Percentiles rank a stretch among this genome's conserved stretches.
These are phyloP conservation scores for Conchocele bisecta DNA, from an alignment of 2,888 invertebrate species.

Conservation along the genomic window DNA sequence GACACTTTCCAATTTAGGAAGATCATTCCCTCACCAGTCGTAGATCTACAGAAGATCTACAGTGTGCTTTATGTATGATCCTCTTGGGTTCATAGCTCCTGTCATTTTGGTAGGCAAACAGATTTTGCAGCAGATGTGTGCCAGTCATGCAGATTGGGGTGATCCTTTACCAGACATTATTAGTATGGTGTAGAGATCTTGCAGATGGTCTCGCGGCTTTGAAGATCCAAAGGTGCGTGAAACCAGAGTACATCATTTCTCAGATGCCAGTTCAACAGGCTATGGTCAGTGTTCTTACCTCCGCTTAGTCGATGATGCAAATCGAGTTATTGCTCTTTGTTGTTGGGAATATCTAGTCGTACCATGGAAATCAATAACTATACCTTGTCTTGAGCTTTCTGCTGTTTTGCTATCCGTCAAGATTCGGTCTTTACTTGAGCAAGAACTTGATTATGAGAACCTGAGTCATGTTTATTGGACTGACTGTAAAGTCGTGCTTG, in stretches of 20 bases:
- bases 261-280: constrained; percentile 21
- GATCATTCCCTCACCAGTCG: constrained; percentile 34
- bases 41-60: constrained; percentile 16
- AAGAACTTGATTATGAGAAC: constrained; percentile 18
- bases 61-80: constrained; percentile 41
- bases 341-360: constrained; percentile 54
- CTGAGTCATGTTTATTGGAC: constrained; percentile 44
- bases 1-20: constrained; percentile 26
- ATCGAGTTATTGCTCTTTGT: constrained; percentile 39
- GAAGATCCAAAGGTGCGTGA: constrained; percentile 37
- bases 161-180: constrained; percentile 43
- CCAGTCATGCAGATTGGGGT: constrained; percentile 48
- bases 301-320: constrained; percentile 19
- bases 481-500: constrained; percentile 55
- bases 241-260: constrained; percentile 35
- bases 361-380: constrained; percentile 51
- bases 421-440: constrained; percentile 15
- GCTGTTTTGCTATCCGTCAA: constrained; percentile 47
- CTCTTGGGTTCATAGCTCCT: constrained; percentile 55
- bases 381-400: constrained; percentile 54
- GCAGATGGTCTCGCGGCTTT: constrained; percentile 12
- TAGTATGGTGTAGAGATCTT: constrained; percentile 30
- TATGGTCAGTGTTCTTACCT: constrained; percentile 60
- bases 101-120: constrained; percentile 41
- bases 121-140: constrained; percentile 52